Evolutionary conservation across 1,140 invertebrate genomes (phyloP).

Genomic region (Drosophila orena): DNA sequence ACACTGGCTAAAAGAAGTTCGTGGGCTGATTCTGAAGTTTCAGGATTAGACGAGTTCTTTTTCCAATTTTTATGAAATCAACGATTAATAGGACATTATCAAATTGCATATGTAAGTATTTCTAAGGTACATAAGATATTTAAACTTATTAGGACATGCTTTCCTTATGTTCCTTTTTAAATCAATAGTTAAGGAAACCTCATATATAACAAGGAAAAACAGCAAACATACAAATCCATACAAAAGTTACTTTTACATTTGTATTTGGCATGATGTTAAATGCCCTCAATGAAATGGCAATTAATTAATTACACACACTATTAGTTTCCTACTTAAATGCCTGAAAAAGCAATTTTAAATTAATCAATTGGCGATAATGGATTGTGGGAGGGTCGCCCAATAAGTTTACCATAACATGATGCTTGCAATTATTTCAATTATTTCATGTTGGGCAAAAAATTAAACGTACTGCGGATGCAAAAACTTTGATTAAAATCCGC

Average conservation of each 20-base stretch:
- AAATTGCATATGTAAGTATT: too few species aligned
- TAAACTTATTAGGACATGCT: too few species aligned
- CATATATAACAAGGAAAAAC: too few species aligned
- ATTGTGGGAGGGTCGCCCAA: constrained; percentile 1
- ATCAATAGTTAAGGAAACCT: too few species aligned
- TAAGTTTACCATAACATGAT: constrained; percentile 2
- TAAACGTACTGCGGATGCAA: constrained; percentile 28
- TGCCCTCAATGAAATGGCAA: constrained; percentile 31
- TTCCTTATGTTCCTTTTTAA: too few species aligned
- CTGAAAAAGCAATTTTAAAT: constrained; percentile 44
- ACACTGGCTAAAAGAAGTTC: constrained; percentile 14
- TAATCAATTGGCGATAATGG: constrained; percentile 43
- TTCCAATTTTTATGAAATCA: too few species aligned
- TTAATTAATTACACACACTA: constrained; percentile 52
- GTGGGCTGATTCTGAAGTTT: constrained; percentile 12
- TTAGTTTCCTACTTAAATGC: constrained; percentile 37
- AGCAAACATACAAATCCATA: too few species aligned
- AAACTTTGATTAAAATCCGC: constrained; percentile 76
- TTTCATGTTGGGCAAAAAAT: constrained; percentile 3
- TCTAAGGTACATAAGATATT: too few species aligned
- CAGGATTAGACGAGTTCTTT: too few species aligned
- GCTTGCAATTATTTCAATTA: not conserved
- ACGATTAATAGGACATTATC: too few species aligned
- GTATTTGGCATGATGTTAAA: constrained; percentile 28
- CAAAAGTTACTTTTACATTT: not conserved